A percentile compares a stretch with the other conserved stretches of the same genome.
These are phyloP conservation scores for Drosophila baimaii DNA, from an alignment of 1,140 invertebrate species.

Conservation along the genomic window DNA sequence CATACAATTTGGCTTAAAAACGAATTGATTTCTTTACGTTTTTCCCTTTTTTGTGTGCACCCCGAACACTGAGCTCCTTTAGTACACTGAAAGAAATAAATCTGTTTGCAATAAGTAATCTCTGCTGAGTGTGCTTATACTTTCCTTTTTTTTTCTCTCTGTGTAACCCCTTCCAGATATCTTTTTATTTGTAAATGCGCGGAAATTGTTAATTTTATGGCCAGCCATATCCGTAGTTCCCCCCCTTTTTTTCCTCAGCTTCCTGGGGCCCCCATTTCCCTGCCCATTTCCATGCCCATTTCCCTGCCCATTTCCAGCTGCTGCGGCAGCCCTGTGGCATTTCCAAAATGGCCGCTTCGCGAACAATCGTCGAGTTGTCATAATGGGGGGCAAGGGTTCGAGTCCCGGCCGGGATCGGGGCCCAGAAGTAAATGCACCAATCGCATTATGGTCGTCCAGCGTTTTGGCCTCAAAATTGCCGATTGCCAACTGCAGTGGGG, in stretches of 20 bases:
- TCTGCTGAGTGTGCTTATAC: not conserved
- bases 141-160: not conserved
- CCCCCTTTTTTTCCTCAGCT: conserved; percentile 1
- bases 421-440: conserved; percentile 77
- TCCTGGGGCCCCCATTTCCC: conserved; percentile 31
- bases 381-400: not conserved
- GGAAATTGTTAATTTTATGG: conserved; percentile 82
- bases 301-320: conserved; percentile 18
- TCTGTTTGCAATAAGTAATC: no score
- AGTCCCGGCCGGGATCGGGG: conserved; percentile 14
- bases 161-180: not conserved
- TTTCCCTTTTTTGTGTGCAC: not conserved
- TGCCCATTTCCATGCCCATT: conserved; percentile 15
- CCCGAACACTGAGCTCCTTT: not conserved
- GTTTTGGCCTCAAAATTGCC: conserved; percentile 73
- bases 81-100: not conserved
- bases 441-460: conserved; percentile 78
- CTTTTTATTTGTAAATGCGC: conserved; percentile 69
- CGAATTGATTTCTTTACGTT: conserved; percentile 6
- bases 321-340: conserved; percentile 32
- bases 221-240: conserved; percentile 63
- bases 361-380: conserved; percentile 20
- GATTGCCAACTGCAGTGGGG: conserved; percentile 64
- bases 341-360: conserved; percentile 70
- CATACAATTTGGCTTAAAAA: conserved; percentile 34